Base-by-base conservation (phyloP, 2,113 vertebrate species). In the Platysternon megacephalum region DNA sequence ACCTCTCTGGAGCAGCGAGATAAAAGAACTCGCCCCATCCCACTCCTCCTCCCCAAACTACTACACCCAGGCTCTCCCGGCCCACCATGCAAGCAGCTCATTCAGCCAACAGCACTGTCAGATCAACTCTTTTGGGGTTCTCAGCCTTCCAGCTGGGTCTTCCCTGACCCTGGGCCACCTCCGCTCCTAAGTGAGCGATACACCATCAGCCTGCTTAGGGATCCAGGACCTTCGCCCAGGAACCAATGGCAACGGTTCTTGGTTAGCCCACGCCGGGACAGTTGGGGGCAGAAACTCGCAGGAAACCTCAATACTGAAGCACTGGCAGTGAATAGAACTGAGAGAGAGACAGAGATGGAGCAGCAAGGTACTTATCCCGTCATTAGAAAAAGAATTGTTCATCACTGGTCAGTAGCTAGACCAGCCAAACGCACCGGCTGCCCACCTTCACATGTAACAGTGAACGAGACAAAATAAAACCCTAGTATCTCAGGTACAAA, bases 401-500 rank as follows among this genome's bases (percentile, higher is more conserved):
- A 53, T 56, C 72, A 86, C 39, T 12, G 1, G 16, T 79, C 49
- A 72, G 88, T 88, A 90, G 68, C 56, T n/a, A 86, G 72, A 83
- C n/a, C 79, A 83, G 52, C 35, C 39, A 58, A 93, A 92, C 65
- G 55, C 68, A 94, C 49, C 52, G 26, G 86, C 8, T 2, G 1
- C 90, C 94, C 90, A 21, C 5, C 1, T 78, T 72, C 94, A 86
- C 1, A 0, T 61, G n/a, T 26, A 89, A 94, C 86, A 53, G 80
- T 55, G 82, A 84, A 82, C 65, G 83, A 91, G 84, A 95, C 51
- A 88, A 95, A 39, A 8, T 32, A 93, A 98, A 98, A 97, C 95
- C 97, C 97, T 97, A 96, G 24, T 87, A 96, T 95, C 95, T 97
- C 94, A 97, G 97, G 97, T 98, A 98, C 94, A 97, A 98, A 98